Conservation (phyloP, 2,113 vertebrate species). For the Melanerpes aurifrons region DNA sequence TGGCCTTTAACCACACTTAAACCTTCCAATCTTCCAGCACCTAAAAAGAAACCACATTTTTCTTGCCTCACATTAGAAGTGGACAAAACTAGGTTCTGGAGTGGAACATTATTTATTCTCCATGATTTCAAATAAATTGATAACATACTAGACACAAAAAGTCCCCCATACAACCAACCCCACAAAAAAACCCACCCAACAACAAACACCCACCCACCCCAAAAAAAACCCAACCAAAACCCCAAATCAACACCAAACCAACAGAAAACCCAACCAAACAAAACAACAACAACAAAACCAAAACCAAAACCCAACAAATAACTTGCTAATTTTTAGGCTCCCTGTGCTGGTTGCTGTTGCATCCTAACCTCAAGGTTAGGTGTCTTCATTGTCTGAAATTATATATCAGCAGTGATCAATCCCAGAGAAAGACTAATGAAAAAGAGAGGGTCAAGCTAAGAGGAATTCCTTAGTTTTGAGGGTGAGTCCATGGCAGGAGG, state of each 20-base stretch:
- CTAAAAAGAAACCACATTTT: not conserved
- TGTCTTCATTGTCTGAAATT: not conserved
- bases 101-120: not conserved
- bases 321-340: not conserved
- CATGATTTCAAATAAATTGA: not conserved
- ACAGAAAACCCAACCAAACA: too few relatives aligned
- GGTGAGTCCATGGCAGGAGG: not conserved
- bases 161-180: not conserved
- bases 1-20: conserved; percentile 3
- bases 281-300: too few relatives aligned
- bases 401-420: not conserved
- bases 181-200: too few relatives aligned
- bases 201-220: too few relatives aligned
- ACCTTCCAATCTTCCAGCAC: not conserved
- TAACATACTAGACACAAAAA: not conserved
- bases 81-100: not conserved
- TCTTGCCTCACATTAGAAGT: not conserved
- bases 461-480: not conserved
- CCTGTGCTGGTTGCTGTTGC: not conserved
- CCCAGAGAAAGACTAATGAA: not conserved
- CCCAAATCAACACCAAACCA: too few relatives aligned
- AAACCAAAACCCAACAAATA: not conserved
- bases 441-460: not conserved
- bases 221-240: too few relatives aligned
- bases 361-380: fast-evolving